A percentile compares a stretch with the other conserved stretches of the same genome.
Conservation (phyloP, 2,113 vertebrate species). For the Epinephelus lanceolatus region DNA sequence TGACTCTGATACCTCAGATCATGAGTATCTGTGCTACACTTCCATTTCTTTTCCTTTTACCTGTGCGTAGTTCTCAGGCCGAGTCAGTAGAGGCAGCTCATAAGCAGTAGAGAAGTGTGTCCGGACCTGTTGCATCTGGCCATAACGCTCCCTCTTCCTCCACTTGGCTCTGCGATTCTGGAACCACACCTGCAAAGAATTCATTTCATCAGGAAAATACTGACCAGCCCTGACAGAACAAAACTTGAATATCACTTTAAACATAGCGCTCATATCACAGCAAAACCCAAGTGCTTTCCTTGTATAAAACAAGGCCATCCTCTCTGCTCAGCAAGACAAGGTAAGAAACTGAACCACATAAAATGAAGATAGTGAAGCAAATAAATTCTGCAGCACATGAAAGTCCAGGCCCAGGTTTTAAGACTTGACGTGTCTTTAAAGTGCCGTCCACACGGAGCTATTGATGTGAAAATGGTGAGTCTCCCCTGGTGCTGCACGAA, state of each 20-base stretch:
- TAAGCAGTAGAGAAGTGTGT: constrained; percentile 96
- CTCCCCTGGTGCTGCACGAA: constrained; percentile 70
- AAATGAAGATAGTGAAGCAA: constrained; percentile 62
- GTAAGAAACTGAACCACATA: constrained; percentile 52
- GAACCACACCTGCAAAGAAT: constrained; percentile 92
- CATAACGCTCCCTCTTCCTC: constrained; percentile 95
- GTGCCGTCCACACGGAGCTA: constrained; percentile 68
- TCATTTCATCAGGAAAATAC: constrained; percentile 36
- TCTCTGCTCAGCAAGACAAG: constrained; percentile 26
- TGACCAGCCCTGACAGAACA: constrained; percentile 13
- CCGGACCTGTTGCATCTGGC: constrained; percentile 97
- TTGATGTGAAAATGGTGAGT: constrained; percentile 79
- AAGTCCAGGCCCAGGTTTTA: constrained; percentile 74
- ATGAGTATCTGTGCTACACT: background rate
- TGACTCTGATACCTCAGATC: background rate
- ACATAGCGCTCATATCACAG: constrained; percentile 1
- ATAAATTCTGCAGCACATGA: constrained; percentile 82
- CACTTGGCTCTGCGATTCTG: constrained; percentile 96
- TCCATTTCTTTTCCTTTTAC: constrained; percentile 70
- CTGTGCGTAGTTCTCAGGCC: constrained; percentile 96
- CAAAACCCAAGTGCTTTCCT: background rate
- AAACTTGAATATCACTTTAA: constrained; percentile 22
- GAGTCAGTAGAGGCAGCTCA: constrained; percentile 92
- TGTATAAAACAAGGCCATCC: constrained; percentile 6
- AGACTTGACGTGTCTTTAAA: constrained; percentile 82